These are phyloP conservation scores for Escarpia spicata DNA, from an alignment of 2,888 invertebrate species.

Conservation along the genomic window DNA sequence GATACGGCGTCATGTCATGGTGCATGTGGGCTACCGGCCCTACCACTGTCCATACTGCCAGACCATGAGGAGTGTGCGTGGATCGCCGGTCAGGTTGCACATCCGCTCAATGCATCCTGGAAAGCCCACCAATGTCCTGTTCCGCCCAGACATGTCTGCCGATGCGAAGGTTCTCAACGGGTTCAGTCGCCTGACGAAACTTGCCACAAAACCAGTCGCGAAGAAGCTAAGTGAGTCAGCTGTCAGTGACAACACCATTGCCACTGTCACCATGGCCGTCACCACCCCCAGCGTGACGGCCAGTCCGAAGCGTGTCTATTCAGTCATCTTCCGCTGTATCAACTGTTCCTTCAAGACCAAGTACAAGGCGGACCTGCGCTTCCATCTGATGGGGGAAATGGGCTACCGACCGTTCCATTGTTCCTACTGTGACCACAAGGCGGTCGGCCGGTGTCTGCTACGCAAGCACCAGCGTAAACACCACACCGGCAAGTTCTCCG, in stretches of 20 bases:
- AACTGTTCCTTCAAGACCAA: conserved; percentile 32
- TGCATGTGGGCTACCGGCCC: conserved; percentile 38
- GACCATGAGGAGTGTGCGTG: conserved; percentile 31
- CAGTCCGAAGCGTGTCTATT: neutral
- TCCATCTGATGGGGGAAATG: conserved; percentile 40
- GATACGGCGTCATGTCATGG: conserved; percentile 40
- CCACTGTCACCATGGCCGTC: neutral
- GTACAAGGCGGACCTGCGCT: conserved; percentile 36
- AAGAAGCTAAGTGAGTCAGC: neutral
- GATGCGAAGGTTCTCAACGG: conserved; percentile 33
- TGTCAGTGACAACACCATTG: neutral
- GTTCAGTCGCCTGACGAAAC: neutral
- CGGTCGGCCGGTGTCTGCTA: conserved; percentile 31
- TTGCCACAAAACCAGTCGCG: neutral
- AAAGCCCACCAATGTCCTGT: conserved; percentile 27
- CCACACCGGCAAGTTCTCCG: conserved; percentile 29
- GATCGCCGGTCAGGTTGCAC: conserved; percentile 38
- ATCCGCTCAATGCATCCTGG: conserved; percentile 33
- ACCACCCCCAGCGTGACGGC: neutral
- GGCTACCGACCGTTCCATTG: conserved; percentile 42
- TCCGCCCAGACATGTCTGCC: conserved; percentile 29
- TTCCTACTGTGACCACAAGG: conserved; percentile 36
- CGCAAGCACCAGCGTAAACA: conserved; percentile 38
- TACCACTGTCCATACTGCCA: conserved; percentile 39
- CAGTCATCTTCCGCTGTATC: conserved; percentile 34